Evolutionary conservation across 2,797 vertebrate species (phyloP).

Genomic region (Thamnophis elegans): DNA sequence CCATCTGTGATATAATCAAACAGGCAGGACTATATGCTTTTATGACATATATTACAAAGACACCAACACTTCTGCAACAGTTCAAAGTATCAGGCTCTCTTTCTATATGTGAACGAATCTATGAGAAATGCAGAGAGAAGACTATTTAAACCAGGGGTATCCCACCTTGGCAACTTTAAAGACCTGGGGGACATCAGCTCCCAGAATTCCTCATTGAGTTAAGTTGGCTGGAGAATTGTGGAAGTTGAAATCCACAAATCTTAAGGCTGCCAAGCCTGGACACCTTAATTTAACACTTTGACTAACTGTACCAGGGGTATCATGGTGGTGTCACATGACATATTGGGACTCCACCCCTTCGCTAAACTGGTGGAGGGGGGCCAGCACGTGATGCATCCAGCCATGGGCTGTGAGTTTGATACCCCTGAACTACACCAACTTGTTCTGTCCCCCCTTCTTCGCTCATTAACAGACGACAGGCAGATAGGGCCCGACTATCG

Average conservation of each 20-base stretch:
- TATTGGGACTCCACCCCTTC: no score
- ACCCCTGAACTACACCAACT: no score
- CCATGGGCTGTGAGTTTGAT: no score
- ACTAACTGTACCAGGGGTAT: background rate
- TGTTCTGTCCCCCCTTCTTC: no score
- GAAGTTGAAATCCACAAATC: background rate
- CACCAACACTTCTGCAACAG: background rate
- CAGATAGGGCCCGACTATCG: no score
- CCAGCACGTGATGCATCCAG: no score
- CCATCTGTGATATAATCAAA: background rate
- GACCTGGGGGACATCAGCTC: background rate
- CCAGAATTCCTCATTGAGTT: background rate
- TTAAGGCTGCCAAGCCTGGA: background rate
- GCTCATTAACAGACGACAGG: no score
- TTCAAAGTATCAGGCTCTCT: background rate
- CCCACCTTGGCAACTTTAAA: background rate
- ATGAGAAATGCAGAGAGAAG: background rate
- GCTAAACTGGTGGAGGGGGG: no score
- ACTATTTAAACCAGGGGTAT: background rate
- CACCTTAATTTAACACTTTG: background rate
- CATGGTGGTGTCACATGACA: no score
- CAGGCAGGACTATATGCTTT: background rate
- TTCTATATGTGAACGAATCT: background rate
- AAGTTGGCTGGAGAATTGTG: background rate
- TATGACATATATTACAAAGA: background rate